A percentile compares a stretch with the other conserved stretches of the same genome.
These are phyloP conservation scores for Isurus oxyrinchus DNA, from an alignment of 2,113 vertebrate species.

Conservation along the genomic window DNA sequence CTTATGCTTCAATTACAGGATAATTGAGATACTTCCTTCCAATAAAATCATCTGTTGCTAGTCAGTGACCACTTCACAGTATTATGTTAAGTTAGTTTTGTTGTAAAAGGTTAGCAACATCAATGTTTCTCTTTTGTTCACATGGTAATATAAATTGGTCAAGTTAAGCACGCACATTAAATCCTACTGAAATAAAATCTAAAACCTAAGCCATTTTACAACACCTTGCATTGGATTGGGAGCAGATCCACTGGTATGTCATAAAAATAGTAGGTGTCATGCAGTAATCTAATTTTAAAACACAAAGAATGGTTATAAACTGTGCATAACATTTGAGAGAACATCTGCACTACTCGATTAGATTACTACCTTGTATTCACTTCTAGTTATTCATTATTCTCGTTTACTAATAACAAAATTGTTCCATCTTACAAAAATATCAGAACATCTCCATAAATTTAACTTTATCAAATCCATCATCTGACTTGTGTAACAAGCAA, in stretches of 20 bases:
- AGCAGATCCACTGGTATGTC: neutral
- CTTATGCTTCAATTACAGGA: no score
- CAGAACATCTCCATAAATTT: neutral
- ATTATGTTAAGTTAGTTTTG: no score
- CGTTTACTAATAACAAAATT: neutral
- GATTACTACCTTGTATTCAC: neutral
- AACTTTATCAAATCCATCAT: conserved; percentile 4
- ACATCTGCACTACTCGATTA: neutral
- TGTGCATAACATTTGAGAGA: neutral
- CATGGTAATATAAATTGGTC: no score
- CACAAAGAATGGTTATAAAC: neutral
- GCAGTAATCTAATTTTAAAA: neutral
- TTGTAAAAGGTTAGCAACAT: no score
- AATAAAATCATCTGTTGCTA: no score
- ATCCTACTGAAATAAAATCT: no score
- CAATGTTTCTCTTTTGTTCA: no score
- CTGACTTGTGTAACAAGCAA: neutral
- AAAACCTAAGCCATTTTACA: neutral
- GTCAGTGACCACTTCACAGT: no score
- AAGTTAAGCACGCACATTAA: no score
- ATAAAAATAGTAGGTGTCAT: neutral
- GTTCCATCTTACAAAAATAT: neutral
- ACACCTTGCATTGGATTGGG: neutral
- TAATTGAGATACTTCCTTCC: no score
- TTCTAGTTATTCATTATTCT: neutral